These are phyloP conservation scores for Champsocephalus esox DNA, from an alignment of 2,797 vertebrate species.

Conservation along the genomic window DNA sequence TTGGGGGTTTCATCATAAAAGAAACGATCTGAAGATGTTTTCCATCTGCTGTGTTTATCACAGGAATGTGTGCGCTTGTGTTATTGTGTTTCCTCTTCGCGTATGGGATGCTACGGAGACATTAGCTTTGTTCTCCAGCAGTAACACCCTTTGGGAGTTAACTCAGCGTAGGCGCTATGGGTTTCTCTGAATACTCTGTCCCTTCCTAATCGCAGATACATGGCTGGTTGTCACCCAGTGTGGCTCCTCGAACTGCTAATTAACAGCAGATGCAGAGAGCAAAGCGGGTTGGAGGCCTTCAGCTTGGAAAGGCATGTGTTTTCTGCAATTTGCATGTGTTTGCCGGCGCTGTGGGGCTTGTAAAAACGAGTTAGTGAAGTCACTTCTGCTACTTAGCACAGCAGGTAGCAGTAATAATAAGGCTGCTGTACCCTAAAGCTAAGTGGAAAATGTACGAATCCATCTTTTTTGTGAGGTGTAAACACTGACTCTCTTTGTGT, in stretches of 20 bases:
- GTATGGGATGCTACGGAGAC: neutral
- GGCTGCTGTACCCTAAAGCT: conserved; percentile 30
- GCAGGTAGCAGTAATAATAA: conserved; percentile 64
- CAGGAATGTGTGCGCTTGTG: conserved; percentile 36
- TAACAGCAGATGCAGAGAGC: conserved; percentile 62
- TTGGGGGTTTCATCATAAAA: conserved; percentile 17
- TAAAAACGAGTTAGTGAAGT: conserved; percentile 52
- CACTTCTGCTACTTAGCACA: conserved; percentile 61
- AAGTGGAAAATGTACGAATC: conserved; percentile 46
- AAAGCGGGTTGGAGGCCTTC: conserved; percentile 40
- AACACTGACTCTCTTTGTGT: conserved; percentile 37
- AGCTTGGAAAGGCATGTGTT: conserved; percentile 30
- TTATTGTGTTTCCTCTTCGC: conserved; percentile 24
- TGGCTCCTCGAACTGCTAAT: conserved; percentile 58
- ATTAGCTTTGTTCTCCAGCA: conserved; percentile 16
- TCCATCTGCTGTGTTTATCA: conserved; percentile 59
- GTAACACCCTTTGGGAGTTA: conserved; percentile 34
- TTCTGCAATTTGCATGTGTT: conserved; percentile 48
- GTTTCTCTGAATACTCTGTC: conserved; percentile 19
- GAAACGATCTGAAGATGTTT: conserved; percentile 10
- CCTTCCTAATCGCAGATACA: neutral
- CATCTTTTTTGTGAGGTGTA: conserved; percentile 34
- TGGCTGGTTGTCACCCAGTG: conserved; percentile 21
- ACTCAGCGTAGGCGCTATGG: conserved; percentile 6
- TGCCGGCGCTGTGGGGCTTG: conserved; percentile 29